Base-by-base conservation (phyloP, 53 echinoderm and acorn worm genomes). In the Mesocentrotus franciscanus region DNA sequence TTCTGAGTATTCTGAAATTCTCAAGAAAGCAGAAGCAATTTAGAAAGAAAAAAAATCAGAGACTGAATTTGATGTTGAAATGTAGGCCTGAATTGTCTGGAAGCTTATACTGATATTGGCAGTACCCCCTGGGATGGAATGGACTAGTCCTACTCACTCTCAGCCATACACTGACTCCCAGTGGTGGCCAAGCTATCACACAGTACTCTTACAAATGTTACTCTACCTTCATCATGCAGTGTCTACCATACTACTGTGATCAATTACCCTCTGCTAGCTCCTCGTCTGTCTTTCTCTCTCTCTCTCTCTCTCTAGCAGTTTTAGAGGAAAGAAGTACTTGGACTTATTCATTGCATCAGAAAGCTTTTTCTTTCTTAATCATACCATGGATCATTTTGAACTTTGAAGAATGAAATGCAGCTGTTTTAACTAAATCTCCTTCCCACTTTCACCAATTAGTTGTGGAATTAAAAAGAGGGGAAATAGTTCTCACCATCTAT, bases 141-240 rank as follows among this genome's bases (percentile, higher is more conserved):
- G 56, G 92, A 92, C 55, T 27, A 92, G 75, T 68, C 92, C 92
- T 11, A 17, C 66, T 92, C 92, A 92, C 92, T 92, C 71, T 57
- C 92, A 92, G 92, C 92, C 92, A 92, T 61, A 61, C 92, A 70
- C 34, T 29, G 90, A 60, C 15, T 83, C 32, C 75, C 75, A 13
- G 76, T 55, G 39, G 84, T 84, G 39, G 55, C 22, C 55, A 87
- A 87, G 87, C 87, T 27, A 57, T 87, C 87, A 57, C 87, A 87
- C 87, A n/a, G 27, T 59, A 87, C 87, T 87, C 87, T 12, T 55
- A 84, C 24, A 8, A 49, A 84, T 84, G 84, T 57, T 58, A 58
- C 58, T 57, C n/a, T 87, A 58, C 39, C 29, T 55, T 32, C 84
- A 84, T 49, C 87, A 87, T n/a, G 56, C 58, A 87, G 29, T 59